These are phyloP conservation scores for Rhyacophila evoluta DNA, from an alignment of 2,888 invertebrate genomes.

Conservation along the genomic window DNA sequence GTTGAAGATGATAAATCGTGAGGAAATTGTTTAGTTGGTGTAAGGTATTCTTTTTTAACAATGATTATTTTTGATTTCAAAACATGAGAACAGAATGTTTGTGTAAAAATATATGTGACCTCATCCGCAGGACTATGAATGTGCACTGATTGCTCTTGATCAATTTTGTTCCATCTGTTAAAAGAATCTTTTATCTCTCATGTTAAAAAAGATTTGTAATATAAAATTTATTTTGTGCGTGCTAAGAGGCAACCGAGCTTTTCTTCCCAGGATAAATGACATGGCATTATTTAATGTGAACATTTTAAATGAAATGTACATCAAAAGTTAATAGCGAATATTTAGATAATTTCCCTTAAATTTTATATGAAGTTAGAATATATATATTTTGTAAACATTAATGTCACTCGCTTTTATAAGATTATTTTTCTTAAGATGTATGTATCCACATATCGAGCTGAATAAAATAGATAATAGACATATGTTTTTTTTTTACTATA, in stretches of 20 bases:
- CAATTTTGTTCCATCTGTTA: too few relatives aligned
- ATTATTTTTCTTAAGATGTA: conserved; percentile 36
- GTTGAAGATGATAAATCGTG: too few relatives aligned
- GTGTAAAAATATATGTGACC: too few relatives aligned
- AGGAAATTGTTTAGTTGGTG: too few relatives aligned
- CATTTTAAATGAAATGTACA: not conserved
- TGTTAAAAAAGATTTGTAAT: too few relatives aligned
- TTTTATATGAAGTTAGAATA: conserved; percentile 35
- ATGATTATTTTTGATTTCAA: too few relatives aligned
- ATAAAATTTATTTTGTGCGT: not conserved
- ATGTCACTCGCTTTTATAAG: conserved; percentile 29
- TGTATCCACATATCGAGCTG: conserved; percentile 40
- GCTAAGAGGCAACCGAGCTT: not conserved
- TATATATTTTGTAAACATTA: conserved; percentile 33
- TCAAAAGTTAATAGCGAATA: not conserved
- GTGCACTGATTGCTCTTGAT: too few relatives aligned
- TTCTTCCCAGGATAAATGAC: not conserved
- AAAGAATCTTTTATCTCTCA: too few relatives aligned
- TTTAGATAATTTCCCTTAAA: conserved; percentile 27
- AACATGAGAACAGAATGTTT: too few relatives aligned
- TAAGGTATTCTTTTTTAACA: too few relatives aligned
- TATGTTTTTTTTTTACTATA: not conserved
- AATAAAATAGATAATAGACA: conserved; percentile 37
- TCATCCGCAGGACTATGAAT: too few relatives aligned
- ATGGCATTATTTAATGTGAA: not conserved